Conservation (phyloP, 2,797 vertebrate genomes). For the Hyperoplus immaculatus region DNA sequence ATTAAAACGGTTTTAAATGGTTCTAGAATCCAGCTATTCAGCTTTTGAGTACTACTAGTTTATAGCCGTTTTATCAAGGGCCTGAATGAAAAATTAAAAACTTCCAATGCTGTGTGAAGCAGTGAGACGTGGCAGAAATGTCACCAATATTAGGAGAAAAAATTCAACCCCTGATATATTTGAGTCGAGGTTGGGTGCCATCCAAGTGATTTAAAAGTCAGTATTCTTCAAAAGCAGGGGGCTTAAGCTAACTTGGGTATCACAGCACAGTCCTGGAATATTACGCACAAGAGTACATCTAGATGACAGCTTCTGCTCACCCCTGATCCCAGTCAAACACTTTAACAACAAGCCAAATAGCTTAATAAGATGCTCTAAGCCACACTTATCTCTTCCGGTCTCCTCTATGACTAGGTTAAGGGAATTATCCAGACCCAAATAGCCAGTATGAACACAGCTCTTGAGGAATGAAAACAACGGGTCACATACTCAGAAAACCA, state of each 20-base stretch:
- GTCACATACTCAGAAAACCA: background rate
- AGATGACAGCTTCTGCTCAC: slow-evolving; percentile 42
- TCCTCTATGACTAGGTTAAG: slow-evolving; percentile 77
- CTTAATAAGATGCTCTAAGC: slow-evolving; percentile 68
- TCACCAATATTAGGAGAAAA: background rate
- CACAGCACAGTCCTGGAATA: slow-evolving; percentile 1
- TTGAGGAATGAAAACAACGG: slow-evolving; percentile 27
- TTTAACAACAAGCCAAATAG: slow-evolving; percentile 39
- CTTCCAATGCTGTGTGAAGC: background rate
- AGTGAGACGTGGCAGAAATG: no score
- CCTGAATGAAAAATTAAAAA: background rate
- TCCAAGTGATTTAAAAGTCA: slow-evolving; percentile 9
- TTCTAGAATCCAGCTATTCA: background rate
- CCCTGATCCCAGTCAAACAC: slow-evolving; percentile 63
- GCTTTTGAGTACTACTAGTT: background rate
- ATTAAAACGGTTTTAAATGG: background rate
- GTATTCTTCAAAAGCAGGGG: background rate
- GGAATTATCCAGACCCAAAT: slow-evolving; percentile 80
- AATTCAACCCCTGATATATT: background rate
- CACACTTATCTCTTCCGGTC: slow-evolving; percentile 74
- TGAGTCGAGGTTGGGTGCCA: background rate
- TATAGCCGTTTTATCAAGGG: background rate
- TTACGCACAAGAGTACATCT: background rate
- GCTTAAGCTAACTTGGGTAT: slow-evolving; percentile 25
- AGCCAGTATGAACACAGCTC: slow-evolving; percentile 48